Evolutionary conservation across 2,113 vertebrate species (phyloP), one percentile per base, ranked within the genome.

Genomic region (Mus spicilegus): DNA sequence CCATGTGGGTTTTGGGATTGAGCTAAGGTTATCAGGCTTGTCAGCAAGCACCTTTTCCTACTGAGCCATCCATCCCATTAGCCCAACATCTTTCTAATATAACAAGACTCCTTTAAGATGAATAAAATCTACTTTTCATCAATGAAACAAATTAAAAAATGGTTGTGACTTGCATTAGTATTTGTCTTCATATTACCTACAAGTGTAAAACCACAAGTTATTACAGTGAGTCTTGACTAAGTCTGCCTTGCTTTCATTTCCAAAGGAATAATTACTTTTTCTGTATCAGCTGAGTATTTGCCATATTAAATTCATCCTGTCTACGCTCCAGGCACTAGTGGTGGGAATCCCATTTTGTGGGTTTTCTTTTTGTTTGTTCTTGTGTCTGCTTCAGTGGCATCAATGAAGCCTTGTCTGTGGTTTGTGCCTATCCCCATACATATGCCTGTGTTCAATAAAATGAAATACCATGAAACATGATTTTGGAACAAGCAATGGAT

Each of bases 301-400:
- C 20, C 42, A 76, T 0, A 36, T 46, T 89, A 42, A 93, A 65
- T 82, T 89, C 70, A 95, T 42, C 51, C 77, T 87, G 13, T 75
- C 26, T 86, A n/a, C 56, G 54, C 69, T 72, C 73, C 28, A 91
- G 87, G 82, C 75, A 67, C 36, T 19, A 77, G 81, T 0, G 0
- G 77, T 90, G 93, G 86, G 61, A 49, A 61, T 90, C 33, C 0
- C 30, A 85, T n/a, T 95, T 87, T 12, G 76, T 14, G 76, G 46
- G 51, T 36, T 97, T 97, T 80, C 85, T 91, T 94, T 97, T 93
- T 56, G 73, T 94, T 77, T 86, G 26, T 33, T 85, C 20, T 67
- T 46, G 39, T 33, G 9, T 97, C 95, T 95, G 94, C 84, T 73
- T 85, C 14, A 87, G 16, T 14, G 26, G 80, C 11, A 69, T 49